Evolutionary conservation across 2,888 invertebrate genomes (phyloP), one percentile per base, ranked within the genome.

Genomic region (Hofmannophila pseudospretella): DNA sequence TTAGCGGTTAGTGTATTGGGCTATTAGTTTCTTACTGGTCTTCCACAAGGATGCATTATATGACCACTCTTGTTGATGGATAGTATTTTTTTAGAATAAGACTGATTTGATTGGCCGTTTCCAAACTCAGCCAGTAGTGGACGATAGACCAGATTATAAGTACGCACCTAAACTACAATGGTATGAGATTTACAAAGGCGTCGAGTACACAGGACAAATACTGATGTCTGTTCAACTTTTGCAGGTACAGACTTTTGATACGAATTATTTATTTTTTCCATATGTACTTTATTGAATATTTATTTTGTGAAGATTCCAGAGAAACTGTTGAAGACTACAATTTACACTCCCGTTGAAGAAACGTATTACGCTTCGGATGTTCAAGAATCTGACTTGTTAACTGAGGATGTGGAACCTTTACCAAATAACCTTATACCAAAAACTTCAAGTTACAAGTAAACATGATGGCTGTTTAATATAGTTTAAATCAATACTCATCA

Each of bases 211-310:
- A 1, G 88, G 88, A 0, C 82, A 87, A 41, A 64, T 89, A 1
- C 58, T 89, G 0, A 77, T 89, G 69, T 88, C 89, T 0, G 78
- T 73, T 0, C 88, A 89, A 48, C 42, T 89, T 1, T 35, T 70
- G 10, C 67, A 68, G 64, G 80, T 78, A 46, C 14, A 7, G 13
- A 1, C 20, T 20, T 8, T 20, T 1, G 20, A 7, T 20, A n/a
- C n/a, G n/a, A n/a, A n/a, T n/a, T n/a, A n/a, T n/a, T n/a, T n/a
- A n/a, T n/a, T n/a, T n/a, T n/a, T n/a, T n/a, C n/a, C n/a, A n/a
- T n/a, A n/a, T n/a, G n/a, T n/a, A n/a, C n/a, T n/a, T n/a, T n/a
- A n/a, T n/a, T n/a, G n/a, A 19, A 20, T 20, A 20, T 7, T 4
- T 20, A 7, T n/a, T 16, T 10, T 10, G 0, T 26, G 5, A 36